Percentiles rank a stretch among this genome's conserved stretches.
phyloP scores from a whole-genome alignment of 2,113 vertebrate species.

The Trogon surrucura region DNA sequence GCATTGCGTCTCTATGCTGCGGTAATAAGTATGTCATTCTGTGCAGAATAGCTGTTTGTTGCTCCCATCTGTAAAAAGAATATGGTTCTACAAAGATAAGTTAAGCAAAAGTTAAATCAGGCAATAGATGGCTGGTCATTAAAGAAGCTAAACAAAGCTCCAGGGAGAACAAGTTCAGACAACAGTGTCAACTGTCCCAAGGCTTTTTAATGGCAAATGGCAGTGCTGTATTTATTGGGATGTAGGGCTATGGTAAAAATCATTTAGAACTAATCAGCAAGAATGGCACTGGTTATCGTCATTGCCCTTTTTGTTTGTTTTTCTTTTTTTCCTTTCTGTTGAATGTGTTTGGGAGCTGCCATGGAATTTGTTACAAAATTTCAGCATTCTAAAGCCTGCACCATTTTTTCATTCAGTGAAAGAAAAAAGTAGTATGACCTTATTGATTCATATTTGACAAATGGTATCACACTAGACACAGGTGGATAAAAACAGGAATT shows the following conservation, averaged over 20 bases:
- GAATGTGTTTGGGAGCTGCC: background rate
- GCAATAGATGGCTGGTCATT: background rate
- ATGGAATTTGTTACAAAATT: background rate
- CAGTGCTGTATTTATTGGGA: background rate
- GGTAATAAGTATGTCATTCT: fast-evolving
- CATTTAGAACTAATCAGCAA: background rate
- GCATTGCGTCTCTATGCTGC: fast-evolving
- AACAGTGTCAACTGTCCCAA: background rate
- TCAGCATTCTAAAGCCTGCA: background rate
- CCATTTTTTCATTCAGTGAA: background rate
- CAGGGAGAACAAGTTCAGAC: background rate
- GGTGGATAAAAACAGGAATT: background rate
- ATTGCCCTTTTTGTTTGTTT: background rate
- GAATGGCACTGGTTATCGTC: background rate
- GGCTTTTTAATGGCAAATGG: background rate
- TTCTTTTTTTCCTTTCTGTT: background rate
- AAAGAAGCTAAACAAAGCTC: background rate
- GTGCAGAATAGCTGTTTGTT: background rate
- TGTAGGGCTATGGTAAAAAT: background rate
- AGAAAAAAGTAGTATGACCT: background rate
- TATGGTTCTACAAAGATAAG: background rate
- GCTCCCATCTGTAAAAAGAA: background rate
- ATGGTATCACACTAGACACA: background rate
- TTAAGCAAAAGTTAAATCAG: background rate
- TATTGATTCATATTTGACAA: slow-evolving; percentile 33